These are phyloP conservation scores for Microcebus jonahi DNA, from an alignment of 2,113 vertebrate genomes.

Conservation along the genomic window DNA sequence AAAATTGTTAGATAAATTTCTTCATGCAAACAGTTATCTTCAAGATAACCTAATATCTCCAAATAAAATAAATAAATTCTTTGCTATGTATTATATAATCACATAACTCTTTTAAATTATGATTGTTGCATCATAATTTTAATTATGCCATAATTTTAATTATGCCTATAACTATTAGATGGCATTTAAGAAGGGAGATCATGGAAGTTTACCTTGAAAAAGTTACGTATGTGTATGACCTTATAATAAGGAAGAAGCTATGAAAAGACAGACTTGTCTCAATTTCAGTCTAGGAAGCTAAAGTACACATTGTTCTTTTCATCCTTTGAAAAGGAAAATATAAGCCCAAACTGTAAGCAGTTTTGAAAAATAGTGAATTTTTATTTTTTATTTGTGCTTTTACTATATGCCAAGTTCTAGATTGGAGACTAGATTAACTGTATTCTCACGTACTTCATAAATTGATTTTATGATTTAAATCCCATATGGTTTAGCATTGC, in stretches of 20 bases:
- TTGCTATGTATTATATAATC: neutral
- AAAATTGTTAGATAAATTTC: neutral
- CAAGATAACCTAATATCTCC: neutral
- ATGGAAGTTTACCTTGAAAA: neutral
- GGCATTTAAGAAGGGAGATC: neutral
- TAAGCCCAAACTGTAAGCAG: neutral
- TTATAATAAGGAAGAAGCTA: neutral
- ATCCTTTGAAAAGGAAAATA: neutral
- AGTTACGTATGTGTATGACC: neutral
- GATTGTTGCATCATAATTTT: slow-evolving; percentile 4
- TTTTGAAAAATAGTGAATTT: slow-evolving; percentile 15
- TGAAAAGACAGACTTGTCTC: neutral
- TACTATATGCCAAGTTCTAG: neutral
- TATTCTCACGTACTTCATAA: neutral
- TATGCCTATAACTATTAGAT: neutral
- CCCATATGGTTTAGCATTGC: neutral
- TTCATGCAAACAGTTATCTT: neutral
- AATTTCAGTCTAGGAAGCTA: neutral
- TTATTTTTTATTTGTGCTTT: neutral
- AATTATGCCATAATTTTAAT: neutral
- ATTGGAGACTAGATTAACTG: neutral
- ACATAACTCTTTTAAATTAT: neutral
- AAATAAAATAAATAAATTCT: neutral
- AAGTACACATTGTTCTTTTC: neutral
- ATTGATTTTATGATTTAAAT: neutral